Evolutionary conservation across 2,888 invertebrate species (phyloP).

Genomic region (Glyphotaelius pellucidus): DNA sequence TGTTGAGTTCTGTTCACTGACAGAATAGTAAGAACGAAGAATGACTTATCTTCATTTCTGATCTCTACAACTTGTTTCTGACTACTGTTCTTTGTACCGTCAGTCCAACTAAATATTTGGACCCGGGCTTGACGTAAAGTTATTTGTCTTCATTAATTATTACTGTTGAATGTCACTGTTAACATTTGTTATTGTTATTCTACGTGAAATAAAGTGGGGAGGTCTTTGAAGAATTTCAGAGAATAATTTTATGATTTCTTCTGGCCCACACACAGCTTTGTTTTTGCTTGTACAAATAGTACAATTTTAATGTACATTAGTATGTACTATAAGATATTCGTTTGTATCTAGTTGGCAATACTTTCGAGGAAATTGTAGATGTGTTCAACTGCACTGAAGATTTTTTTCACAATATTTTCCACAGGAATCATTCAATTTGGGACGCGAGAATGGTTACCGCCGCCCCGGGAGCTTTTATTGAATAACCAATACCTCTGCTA

Average conservation of each 20-base stretch:
- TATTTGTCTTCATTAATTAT: slow-evolving; percentile 25
- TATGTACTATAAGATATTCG: too few relatives aligned
- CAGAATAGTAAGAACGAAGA: not conserved
- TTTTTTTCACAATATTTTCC: too few relatives aligned
- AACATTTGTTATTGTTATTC: not conserved
- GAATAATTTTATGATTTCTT: not conserved
- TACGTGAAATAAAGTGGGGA: not conserved
- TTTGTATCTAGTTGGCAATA: too few relatives aligned
- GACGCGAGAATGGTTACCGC: too few relatives aligned
- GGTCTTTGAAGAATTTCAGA: not conserved
- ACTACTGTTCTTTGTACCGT: slow-evolving; percentile 2
- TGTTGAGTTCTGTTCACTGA: not conserved
- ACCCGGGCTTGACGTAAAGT: slow-evolving; percentile 16
- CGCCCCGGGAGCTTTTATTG: too few relatives aligned
- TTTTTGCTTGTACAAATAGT: too few relatives aligned
- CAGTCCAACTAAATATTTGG: slow-evolving; percentile 21
- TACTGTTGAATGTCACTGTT: not conserved
- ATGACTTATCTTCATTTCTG: slow-evolving; percentile 25
- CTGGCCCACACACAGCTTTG: not conserved
- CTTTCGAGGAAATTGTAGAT: too few relatives aligned
- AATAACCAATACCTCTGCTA: too few relatives aligned
- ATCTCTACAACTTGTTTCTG: slow-evolving; percentile 20
- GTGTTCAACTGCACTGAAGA: too few relatives aligned
- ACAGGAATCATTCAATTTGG: too few relatives aligned
- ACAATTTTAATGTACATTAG: too few relatives aligned